These are phyloP conservation scores for Lagopus muta DNA, from an alignment of 2,113 vertebrate species.

Conservation along the genomic window DNA sequence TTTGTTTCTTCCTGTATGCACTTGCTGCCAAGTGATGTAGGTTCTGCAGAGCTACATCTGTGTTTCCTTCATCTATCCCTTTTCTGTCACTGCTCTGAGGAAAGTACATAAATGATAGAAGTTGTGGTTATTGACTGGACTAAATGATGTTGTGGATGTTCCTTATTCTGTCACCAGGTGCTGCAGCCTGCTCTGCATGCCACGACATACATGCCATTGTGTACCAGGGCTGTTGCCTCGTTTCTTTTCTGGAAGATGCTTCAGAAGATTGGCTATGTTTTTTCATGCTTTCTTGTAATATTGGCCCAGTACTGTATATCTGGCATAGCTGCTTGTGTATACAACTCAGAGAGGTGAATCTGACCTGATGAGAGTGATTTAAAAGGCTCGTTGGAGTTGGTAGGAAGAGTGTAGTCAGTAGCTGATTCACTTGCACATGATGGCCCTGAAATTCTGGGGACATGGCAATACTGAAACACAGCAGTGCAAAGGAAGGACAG, in stretches of 20 bases:
- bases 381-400: neutral
- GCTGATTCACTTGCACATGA: fast-evolving
- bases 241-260: neutral
- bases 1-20: neutral
- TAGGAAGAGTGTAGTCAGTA: neutral
- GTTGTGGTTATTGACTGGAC: neutral
- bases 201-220: fast-evolving
- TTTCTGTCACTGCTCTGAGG: neutral
- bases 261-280: neutral
- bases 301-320: neutral
- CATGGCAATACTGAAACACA: neutral
- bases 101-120: neutral
- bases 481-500: neutral
- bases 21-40: neutral
- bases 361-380: neutral
- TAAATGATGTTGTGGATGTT: neutral
- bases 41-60: neutral
- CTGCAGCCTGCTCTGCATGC: neutral
- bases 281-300: neutral
- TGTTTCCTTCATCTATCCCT: neutral
- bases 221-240: neutral
- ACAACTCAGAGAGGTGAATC: neutral
- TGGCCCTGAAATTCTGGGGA: neutral
- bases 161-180: neutral
- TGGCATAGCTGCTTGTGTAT: neutral